phyloP scores from a whole-genome alignment of 2,113 vertebrate species.

The Pelvicachromis taeniatus region DNA sequence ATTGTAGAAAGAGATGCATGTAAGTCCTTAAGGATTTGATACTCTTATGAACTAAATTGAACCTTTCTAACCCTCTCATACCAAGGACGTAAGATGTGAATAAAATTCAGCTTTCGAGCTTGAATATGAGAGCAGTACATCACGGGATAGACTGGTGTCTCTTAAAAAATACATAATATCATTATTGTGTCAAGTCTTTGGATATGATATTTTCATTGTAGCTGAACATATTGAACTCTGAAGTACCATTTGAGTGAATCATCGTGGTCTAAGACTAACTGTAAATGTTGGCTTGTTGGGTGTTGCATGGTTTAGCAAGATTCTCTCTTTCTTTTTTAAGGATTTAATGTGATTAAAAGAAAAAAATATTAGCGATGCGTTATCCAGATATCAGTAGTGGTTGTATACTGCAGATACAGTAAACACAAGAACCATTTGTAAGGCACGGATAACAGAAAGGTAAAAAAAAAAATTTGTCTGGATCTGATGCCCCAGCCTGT shows the following conservation, averaged over 20 bases:
- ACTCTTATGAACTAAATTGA: not conserved
- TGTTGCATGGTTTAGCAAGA: slow-evolving; percentile 72
- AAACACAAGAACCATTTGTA: slow-evolving; percentile 39
- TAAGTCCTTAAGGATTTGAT: slow-evolving; percentile 49
- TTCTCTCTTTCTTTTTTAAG: slow-evolving; percentile 55
- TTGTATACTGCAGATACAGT: slow-evolving; percentile 20
- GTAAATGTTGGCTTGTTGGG: slow-evolving; percentile 67
- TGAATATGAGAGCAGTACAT: not conserved
- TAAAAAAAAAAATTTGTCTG: not conserved
- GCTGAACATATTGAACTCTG: slow-evolving; percentile 54
- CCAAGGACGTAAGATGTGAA: slow-evolving; percentile 22
- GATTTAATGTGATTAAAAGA: slow-evolving; percentile 46
- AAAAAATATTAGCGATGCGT: slow-evolving; percentile 15
- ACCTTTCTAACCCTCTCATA: slow-evolving; percentile 15
- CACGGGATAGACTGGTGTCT: not conserved
- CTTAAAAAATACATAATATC: slow-evolving; percentile 11
- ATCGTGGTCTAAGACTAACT: slow-evolving; percentile 54
- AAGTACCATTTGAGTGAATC: slow-evolving; percentile 44
- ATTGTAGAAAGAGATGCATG: slow-evolving; percentile 66
- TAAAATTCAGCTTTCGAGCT: slow-evolving; percentile 5
- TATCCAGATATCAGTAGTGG: slow-evolving; percentile 30
- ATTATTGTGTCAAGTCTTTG: slow-evolving; percentile 55
- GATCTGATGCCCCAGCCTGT: slow-evolving; percentile 14
- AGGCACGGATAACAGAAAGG: not conserved
- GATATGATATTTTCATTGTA: slow-evolving; percentile 59